Base-by-base conservation (phyloP, 2,888 invertebrate genomes). In the Entomobrya proxima region DNA sequence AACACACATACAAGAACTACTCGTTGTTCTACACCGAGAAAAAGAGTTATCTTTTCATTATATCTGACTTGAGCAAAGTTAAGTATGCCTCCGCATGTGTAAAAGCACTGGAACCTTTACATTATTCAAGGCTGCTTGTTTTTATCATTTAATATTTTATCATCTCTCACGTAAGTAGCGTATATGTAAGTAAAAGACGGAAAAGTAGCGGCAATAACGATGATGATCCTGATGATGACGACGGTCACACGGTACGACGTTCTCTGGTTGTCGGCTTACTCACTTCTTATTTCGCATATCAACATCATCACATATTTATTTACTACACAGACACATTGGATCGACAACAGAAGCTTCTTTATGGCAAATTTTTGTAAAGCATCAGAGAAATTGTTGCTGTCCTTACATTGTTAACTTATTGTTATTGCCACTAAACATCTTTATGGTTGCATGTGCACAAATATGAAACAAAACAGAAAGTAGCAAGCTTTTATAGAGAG, bases 91-190 rank as follows among this genome's bases (percentile, higher is more conserved):
- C 3, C 24, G 24, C 13, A 24, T 24, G 7, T 4, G 24, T 18
- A 55, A 3, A 30, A n/a, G n/a, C n/a, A 58, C 58, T 58, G 58
- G 58, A 58, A 58, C 58, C 11, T 58, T 30, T 58, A 30, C 58
- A 30, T 52, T 24, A 52, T 30, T 58, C 21, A 30, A 52, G 27
- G 2, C 15, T 30, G 58, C 58, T 58, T 58, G 58, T 58, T 58
- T 58, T 69, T 69, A 69, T 15, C 24, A 21, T 69, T 69, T 69
- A 69, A 37, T 44, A 69, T 74, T 74, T 74, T 74, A 74, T 74
- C 21, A 55, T 55, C n/a, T n/a, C 74, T 74, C 74, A 74, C 50
- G 74, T 74, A 74, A n/a, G n/a, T n/a, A n/a, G n/a, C n/a, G n/a
- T n/a, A n/a, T n/a, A n/a, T n/a, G n/a, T n/a, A n/a, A n/a, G n/a